phyloP scores from a whole-genome alignment of 2,797 vertebrate genomes.

The Cichlasoma orientale region DNA sequence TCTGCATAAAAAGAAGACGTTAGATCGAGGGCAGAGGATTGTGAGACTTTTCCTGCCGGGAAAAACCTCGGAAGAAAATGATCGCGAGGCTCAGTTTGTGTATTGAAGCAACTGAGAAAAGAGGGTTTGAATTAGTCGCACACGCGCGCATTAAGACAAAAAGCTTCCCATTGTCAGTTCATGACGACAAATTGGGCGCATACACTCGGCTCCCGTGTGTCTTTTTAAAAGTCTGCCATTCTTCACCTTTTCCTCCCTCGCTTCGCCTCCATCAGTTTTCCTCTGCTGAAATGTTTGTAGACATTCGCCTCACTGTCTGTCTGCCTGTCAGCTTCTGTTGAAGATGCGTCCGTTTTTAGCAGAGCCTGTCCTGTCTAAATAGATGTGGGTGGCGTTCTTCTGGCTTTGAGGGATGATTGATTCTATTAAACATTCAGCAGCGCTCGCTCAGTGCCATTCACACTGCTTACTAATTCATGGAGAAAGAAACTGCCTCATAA shows the following conservation, averaged over 20 bases:
- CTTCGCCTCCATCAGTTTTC: conserved; percentile 3
- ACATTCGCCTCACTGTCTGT: conserved; percentile 28
- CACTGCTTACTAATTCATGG: conserved; percentile 67
- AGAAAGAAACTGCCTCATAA: conserved; percentile 39
- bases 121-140: not conserved
- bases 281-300: conserved; percentile 21
- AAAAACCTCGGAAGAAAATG: not conserved
- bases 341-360: conserved; percentile 49
- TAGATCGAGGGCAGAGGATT: not conserved
- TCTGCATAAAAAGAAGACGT: conserved; percentile 1
- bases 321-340: conserved; percentile 40
- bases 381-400: conserved; percentile 54
- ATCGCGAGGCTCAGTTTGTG: not conserved
- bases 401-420: conserved; percentile 62
- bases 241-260: conserved; percentile 39
- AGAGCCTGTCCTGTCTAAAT: conserved; percentile 41
- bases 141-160: not conserved
- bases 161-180: not conserved
- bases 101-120: not conserved
- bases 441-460: conserved; percentile 53
- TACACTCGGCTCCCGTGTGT: conserved; percentile 5
- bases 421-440: conserved; percentile 71
- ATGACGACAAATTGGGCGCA: conserved; percentile 26
- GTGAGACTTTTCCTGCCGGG: not conserved
- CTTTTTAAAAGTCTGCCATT: conserved; percentile 46